Conservation (phyloP, 1,140 invertebrate genomes). For the Gryllus bimaculatus region DNA sequence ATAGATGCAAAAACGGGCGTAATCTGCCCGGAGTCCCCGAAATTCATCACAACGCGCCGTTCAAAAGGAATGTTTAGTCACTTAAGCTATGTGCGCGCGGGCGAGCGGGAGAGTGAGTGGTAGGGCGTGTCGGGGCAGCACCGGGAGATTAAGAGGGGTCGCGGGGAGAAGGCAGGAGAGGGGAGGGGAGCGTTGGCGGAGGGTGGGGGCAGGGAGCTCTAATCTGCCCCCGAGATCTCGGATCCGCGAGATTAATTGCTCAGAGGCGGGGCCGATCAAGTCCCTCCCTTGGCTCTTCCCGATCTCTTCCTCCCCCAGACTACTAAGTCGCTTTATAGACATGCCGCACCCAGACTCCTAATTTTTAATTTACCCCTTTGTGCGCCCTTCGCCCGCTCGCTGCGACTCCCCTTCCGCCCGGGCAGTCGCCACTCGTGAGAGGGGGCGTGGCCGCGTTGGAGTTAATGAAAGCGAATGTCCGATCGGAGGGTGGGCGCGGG, state of each 20-base stretch:
- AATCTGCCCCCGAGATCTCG: not conserved
- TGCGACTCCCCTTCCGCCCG: too few species aligned
- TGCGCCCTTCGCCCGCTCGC: too few species aligned
- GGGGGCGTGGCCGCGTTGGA: not conserved
- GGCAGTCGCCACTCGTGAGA: too few species aligned
- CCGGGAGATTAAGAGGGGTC: not conserved
- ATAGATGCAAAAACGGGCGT: not conserved
- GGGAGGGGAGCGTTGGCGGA: too few species aligned
- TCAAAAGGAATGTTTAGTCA: constrained; percentile 5
- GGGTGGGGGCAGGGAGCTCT: not conserved
- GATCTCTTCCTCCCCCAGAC: too few species aligned
- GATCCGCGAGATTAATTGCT: not conserved
- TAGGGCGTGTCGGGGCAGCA: not conserved
- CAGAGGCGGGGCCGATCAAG: too few species aligned
- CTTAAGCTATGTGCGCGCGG: not conserved
- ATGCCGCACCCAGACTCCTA: too few species aligned
- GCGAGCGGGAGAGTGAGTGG: too few species aligned
- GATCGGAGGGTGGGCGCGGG: not conserved
- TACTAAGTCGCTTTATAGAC: too few species aligned
- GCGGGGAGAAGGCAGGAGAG: too few species aligned
- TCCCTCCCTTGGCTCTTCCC: too few species aligned
- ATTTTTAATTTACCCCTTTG: too few species aligned
- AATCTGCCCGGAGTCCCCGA: not conserved
- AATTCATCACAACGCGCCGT: not conserved
- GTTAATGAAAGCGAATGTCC: not conserved